A percentile compares a stretch with the other conserved stretches of the same genome.
Evolutionary conservation across 2,113 vertebrate species (phyloP).

Genomic region (Nycticryphes semicollaris): DNA sequence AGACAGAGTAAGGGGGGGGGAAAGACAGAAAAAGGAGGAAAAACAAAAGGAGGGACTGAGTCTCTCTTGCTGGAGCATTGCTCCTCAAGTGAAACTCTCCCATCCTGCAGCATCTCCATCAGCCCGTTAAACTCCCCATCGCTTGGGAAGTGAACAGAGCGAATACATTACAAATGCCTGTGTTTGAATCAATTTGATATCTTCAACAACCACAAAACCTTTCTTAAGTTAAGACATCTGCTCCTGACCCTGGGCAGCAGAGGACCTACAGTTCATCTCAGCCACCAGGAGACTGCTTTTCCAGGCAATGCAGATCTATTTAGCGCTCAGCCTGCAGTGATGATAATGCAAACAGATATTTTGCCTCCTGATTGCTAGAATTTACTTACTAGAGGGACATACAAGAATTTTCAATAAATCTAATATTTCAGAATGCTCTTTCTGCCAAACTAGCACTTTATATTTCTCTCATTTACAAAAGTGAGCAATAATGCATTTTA

Average conservation of each 20-base stretch:
- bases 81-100: not conserved
- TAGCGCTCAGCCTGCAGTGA: not conserved
- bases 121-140: not conserved
- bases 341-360: not conserved
- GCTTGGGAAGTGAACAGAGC: not conserved
- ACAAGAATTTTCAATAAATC: constrained; percentile 2
- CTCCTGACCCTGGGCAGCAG: not conserved
- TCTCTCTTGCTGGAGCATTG: not conserved
- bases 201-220: not conserved
- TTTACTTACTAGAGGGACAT: not conserved
- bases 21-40: not conserved
- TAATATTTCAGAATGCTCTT: constrained; percentile 4
- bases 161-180: fast-evolving
- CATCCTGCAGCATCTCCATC: not conserved
- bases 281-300: not conserved
- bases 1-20: not conserved
- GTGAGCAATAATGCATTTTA: not conserved
- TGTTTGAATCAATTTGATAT: not conserved
- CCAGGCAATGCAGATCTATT: not conserved
- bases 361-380: not conserved
- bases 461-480: not conserved
- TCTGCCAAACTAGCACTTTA: constrained; percentile 39
- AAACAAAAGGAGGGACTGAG: not conserved
- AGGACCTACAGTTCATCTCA: not conserved
- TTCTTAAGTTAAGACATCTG: not conserved